Evolutionary conservation across 2,113 vertebrate species (phyloP), one percentile per base, ranked within the genome.

Genomic region (Aegithalos caudatus): DNA sequence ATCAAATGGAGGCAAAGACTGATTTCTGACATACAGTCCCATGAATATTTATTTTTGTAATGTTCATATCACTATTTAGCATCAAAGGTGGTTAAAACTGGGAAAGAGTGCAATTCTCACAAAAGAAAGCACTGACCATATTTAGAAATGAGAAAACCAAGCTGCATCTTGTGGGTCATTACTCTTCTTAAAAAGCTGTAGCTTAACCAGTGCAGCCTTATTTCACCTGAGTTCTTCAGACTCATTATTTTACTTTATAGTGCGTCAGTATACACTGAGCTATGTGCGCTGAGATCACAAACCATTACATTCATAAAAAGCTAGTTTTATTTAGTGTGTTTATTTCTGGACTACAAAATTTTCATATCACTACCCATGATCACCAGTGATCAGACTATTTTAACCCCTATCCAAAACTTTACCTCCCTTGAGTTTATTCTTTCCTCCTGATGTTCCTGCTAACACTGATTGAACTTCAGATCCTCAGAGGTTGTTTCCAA

Each of bases 101-200:
- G 24, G 17, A 29, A 73, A 7, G n/a, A 60, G 35, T 0, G 0
- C 6, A 33, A 24, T 58, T 24, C 19, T 33, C 50, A 69, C 18
- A 45, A 77, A 76, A 65, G 4, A 57, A 35, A 69, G 47, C 44
- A 25, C 9, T 27, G 48, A 69, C 12, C n/a, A 33, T 29, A 35
- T 37, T 65, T 65, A 83, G 31, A 17, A 65, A 33, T 22, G 40
- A 56, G 14, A 86, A 76, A 80, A 56, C 15, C 1, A 11, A 54
- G 15, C 20, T 64, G 4, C 44, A 31, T 44, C 38, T 64, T 57
- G 10, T 86, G 27, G 24, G 6, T 73, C 4, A 37, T 42, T 21
- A 73, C 23, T 60, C 12, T n/a, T 28, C 44, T 42, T 42, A 69
- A 71, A 60, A 15, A 91, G 25, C 10, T 60, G 27, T 31, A 80